Evolutionary conservation across 2,797 vertebrate species (phyloP), one percentile per base, ranked within the genome.

Genomic region (Xyrichtys novacula): DNA sequence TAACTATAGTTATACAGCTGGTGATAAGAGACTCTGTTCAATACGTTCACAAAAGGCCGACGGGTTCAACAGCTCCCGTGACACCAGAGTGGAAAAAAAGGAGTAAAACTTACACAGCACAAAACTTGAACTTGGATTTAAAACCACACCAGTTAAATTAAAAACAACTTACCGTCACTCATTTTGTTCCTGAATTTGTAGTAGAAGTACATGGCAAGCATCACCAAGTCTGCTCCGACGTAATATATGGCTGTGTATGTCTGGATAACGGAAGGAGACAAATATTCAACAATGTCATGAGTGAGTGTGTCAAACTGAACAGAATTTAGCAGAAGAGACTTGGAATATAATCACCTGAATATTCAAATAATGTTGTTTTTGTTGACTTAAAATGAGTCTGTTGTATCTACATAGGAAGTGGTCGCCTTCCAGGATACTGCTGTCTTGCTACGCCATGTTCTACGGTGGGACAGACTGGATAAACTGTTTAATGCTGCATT

Each of bases 161-260:
- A 54, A 44, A 54, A n/a, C 9, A 7, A 91, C 92, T 94, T 54
- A 94, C 93, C 55, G 49, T 62, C 50, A 25, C 0, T 6, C 34
- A 40, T 22, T 65, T 1, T 89, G 83, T 93, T 88, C 61, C 15
- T 91, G 2, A 71, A 4, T 71, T 86, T 91, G 92, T 97, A 99
- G 84, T 98, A 95, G 6, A 74, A 46, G 81, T 96, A 99, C 73
- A 99, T 83, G 0, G 81, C 76, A 19, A 99, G 83, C 96, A 99
- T 98, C 48, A 94, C 0, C 68, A 97, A 8, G 83, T 99, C 98
- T 0, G 96, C 96, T 7, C 95, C 0, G 39, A 98, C 95, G 0
- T 99, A 99, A 85, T 99, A 99, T 62, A 97, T 25, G 0, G 98
- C 98, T 0, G 98, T 99, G 86, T 99, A 99, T 5, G 89, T 95